These are phyloP conservation scores for Maconellicoccus hirsutus DNA, from an alignment of 1,140 invertebrate genomes.

Conservation along the genomic window DNA sequence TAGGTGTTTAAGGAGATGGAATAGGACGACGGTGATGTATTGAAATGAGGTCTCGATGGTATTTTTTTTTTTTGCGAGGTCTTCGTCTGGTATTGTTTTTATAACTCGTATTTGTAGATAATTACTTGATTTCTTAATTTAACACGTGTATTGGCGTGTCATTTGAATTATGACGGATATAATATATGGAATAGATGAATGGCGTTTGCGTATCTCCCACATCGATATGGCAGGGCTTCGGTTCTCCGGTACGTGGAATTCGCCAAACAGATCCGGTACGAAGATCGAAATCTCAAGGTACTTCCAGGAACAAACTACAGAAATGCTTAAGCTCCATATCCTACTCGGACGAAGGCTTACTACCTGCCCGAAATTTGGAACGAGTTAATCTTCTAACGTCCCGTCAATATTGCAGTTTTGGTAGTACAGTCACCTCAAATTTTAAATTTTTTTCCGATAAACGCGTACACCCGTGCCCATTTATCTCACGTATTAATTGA, in stretches of 20 bases:
- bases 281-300: constrained; percentile 76
- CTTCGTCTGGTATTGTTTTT: too few species aligned
- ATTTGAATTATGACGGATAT: neutral
- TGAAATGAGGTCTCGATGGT: too few species aligned
- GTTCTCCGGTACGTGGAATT: constrained; percentile 25
- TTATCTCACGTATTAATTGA: neutral
- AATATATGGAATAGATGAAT: constrained; percentile 28
- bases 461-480: neutral
- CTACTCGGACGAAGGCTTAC: constrained; percentile 49
- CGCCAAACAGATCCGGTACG: constrained; percentile 38
- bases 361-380: constrained; percentile 39
- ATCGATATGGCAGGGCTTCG: constrained; percentile 33
- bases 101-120: too few species aligned
- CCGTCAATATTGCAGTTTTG: constrained; percentile 85
- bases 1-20: too few species aligned
- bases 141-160: neutral
- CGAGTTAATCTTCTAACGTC: constrained; percentile 54
- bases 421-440: constrained; percentile 51
- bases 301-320: constrained; percentile 60
- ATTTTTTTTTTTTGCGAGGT: too few species aligned
- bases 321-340: constrained; percentile 72
- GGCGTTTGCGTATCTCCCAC: constrained; percentile 31
- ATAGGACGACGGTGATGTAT: too few species aligned
- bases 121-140: neutral
- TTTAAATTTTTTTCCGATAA: neutral